Evolutionary conservation across 2,888 invertebrate genomes (phyloP).

Genomic region (Zele albiditarsus): DNA sequence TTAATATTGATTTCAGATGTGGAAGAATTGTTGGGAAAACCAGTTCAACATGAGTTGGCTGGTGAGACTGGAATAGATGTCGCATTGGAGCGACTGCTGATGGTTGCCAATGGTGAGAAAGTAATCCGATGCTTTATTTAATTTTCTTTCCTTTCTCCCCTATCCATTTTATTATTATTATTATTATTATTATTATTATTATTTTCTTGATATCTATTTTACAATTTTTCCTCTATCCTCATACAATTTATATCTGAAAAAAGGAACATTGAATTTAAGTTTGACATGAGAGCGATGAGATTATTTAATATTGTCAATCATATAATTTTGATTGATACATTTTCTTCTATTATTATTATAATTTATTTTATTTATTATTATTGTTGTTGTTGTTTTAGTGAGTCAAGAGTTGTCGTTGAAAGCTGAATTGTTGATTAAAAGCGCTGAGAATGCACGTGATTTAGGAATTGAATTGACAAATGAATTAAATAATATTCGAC

Average conservation of each 20-base stretch:
- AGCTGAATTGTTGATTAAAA: conserved; percentile 76
- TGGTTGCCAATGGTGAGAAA: conserved; percentile 80
- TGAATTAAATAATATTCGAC: conserved; percentile 76
- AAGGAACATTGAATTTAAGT: background rate
- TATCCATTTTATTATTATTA: background rate
- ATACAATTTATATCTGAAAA: background rate
- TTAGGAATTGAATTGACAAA: conserved; percentile 76
- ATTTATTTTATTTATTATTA: background rate
- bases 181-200: no score
- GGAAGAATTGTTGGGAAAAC: conserved; percentile 82
- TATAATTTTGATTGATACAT: conserved; percentile 1
- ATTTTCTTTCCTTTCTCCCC: background rate
- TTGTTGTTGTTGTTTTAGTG: conserved; percentile 71
- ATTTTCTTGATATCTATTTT: background rate
- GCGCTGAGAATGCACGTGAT: conserved; percentile 76
- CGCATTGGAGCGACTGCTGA: conserved; percentile 81
- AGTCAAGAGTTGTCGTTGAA: conserved; percentile 76
- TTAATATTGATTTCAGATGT: conserved; percentile 76
- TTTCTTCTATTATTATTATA: background rate
- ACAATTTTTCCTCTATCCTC: no score
- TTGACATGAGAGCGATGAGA: conserved; percentile 7
- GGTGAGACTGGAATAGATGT: conserved; percentile 84
- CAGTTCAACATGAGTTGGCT: conserved; percentile 84
- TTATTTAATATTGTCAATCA: background rate
- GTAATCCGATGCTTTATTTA: conserved; percentile 4